A percentile compares a stretch with the other conserved stretches of the same genome.
Evolutionary conservation across 2,113 vertebrate genomes (phyloP).

Genomic region (Gallinago jamesoni): DNA sequence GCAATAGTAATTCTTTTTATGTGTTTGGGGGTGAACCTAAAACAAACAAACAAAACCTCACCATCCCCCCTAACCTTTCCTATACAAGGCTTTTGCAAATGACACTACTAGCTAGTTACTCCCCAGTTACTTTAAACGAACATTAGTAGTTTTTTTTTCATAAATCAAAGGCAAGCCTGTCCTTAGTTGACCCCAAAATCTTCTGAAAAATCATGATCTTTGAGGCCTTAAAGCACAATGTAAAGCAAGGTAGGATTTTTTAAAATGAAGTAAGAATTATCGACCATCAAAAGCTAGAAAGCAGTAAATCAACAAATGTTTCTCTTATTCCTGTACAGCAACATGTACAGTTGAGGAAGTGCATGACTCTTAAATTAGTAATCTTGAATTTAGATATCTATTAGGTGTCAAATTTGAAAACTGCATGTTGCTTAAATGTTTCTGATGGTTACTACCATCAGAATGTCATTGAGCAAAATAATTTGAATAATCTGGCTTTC

Average conservation of each 20-base stretch:
- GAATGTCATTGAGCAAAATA: background rate
- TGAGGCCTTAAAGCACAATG: background rate
- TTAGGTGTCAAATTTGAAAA: background rate
- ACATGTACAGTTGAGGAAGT: background rate
- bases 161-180: background rate
- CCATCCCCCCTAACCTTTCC: rapidly evolving
- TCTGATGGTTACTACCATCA: background rate
- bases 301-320: background rate
- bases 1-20: background rate
- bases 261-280: background rate
- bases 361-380: background rate
- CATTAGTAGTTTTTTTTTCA: background rate
- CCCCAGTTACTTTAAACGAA: background rate
- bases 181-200: background rate
- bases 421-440: background rate
- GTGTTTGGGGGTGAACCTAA: background rate
- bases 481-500: background rate
- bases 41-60: background rate
- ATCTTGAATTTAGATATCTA: background rate
- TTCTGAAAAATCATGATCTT: background rate
- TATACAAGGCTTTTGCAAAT: background rate
- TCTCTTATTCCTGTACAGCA: background rate
- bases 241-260: background rate
- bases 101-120: background rate
- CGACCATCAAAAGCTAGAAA: background rate